Conservation (phyloP, 2,888 invertebrate genomes). For the Eristalis arbustorum region DNA sequence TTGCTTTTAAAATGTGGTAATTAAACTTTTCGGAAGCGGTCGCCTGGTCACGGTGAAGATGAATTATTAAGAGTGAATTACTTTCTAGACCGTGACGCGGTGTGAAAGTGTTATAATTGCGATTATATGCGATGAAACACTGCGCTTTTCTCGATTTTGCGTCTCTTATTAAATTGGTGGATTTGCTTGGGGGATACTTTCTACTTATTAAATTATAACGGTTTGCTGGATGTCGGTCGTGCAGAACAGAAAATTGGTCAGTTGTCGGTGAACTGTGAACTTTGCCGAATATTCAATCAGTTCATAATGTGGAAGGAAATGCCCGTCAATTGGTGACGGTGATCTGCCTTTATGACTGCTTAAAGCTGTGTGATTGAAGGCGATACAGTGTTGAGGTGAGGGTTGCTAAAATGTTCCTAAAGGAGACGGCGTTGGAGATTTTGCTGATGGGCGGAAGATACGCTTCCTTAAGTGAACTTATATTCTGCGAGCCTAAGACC, state of each 20-base stretch:
- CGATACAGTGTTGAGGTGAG: too few species aligned
- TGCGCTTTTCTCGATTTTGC: neutral
- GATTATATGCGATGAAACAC: neutral
- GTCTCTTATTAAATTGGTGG: neutral
- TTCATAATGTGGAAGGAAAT: neutral
- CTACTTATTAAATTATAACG: neutral
- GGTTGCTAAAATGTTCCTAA: too few species aligned
- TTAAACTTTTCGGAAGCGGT: conserved; percentile 34
- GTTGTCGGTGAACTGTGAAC: neutral
- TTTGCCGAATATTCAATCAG: neutral
- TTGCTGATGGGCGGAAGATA: too few species aligned
- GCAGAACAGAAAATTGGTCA: neutral
- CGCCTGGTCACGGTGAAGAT: neutral
- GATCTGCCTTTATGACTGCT: too few species aligned
- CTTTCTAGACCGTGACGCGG: conserved; percentile 13
- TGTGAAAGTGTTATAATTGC: conserved; percentile 28
- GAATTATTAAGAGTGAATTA: conserved; percentile 5
- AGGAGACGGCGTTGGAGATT: too few species aligned
- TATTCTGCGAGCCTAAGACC: too few species aligned
- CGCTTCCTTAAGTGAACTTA: too few species aligned
- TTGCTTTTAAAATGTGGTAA: conserved; percentile 31
- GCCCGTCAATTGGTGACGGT: neutral
- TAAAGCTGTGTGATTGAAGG: too few species aligned
- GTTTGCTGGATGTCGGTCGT: neutral
- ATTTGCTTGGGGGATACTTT: neutral